These are phyloP conservation scores for Sebastes steindachneri DNA, from an alignment of 2,797 vertebrate genomes.

Conservation along the genomic window DNA sequence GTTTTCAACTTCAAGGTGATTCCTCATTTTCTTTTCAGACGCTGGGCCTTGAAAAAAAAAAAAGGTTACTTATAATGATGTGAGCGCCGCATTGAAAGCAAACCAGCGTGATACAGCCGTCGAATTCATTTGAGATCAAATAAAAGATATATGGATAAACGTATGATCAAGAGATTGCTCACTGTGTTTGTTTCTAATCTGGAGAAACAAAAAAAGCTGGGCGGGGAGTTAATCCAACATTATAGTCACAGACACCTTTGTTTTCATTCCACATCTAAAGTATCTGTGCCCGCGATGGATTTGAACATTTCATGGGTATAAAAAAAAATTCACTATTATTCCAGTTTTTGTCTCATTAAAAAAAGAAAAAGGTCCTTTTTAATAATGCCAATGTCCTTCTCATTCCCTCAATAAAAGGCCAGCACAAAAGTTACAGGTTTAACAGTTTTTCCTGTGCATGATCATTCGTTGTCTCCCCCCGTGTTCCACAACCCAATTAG, in stretches of 20 bases:
- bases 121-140: conserved; percentile 56
- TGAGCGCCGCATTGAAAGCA: conserved; percentile 51
- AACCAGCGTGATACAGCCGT: conserved; percentile 18
- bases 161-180: conserved; percentile 32
- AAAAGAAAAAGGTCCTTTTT: not conserved
- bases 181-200: conserved; percentile 43
- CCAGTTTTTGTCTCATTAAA: not conserved
- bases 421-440: conserved; percentile 39
- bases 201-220: not conserved
- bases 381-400: conserved; percentile 21
- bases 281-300: not conserved
- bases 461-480: conserved; percentile 6
- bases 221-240: conserved; percentile 11
- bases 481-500: conserved; percentile 76
- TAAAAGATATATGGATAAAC: conserved; percentile 27
- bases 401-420: conserved; percentile 14
- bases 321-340: not conserved
- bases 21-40: conserved; percentile 2
- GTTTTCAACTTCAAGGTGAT: conserved; percentile 19
- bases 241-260: not conserved
- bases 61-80: conserved; percentile 12
- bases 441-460: conserved; percentile 12
- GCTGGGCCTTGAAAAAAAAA: not conserved
- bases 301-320: not conserved
- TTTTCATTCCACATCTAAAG: conserved; percentile 5